Evolutionary conservation across 1,140 invertebrate species (phyloP).

Genomic region (Idris sp.): DNA sequence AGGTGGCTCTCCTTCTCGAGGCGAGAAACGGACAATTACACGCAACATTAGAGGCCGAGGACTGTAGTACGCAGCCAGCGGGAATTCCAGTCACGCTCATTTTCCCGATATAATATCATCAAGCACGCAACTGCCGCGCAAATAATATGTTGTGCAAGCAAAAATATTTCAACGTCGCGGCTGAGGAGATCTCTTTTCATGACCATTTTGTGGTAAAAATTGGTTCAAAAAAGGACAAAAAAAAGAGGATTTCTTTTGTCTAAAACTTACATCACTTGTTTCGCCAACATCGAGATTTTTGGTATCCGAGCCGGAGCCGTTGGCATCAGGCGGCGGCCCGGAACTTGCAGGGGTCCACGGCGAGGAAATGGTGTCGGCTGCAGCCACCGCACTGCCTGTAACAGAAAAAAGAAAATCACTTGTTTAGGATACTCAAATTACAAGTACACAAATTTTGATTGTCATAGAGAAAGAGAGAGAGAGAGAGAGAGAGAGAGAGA

Average conservation of each 20-base stretch:
- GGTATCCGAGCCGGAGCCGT: constrained; percentile 87
- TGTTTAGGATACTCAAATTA: no score
- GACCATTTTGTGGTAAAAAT: no score
- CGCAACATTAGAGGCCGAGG: constrained; percentile 64
- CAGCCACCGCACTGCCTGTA: constrained; percentile 84
- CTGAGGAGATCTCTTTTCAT: no score
- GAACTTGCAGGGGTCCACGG: constrained; percentile 88
- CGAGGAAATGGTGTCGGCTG: constrained; percentile 91
- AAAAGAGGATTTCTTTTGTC: no score
- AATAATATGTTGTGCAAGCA: constrained; percentile 55
- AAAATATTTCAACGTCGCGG: constrained; percentile 69
- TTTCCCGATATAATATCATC: constrained; percentile 69
- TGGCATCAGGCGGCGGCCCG: constrained; percentile 85
- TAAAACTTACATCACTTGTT: constrained; percentile 86
- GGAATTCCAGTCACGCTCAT: constrained; percentile 70
- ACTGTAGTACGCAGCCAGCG: constrained; percentile 53
- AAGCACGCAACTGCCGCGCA: constrained; percentile 62
- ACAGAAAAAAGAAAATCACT: no score
- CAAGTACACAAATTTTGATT: no score
- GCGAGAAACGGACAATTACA: constrained; percentile 68
- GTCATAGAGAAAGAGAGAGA: no score
- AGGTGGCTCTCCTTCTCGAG: constrained; percentile 57
- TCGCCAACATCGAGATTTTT: constrained; percentile 90
- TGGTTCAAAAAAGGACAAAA: no score
- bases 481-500: no score